Evolutionary conservation across 2,113 vertebrate species (phyloP), one percentile per base, ranked within the genome.

Genomic region (Galemys pyrenaicus): DNA sequence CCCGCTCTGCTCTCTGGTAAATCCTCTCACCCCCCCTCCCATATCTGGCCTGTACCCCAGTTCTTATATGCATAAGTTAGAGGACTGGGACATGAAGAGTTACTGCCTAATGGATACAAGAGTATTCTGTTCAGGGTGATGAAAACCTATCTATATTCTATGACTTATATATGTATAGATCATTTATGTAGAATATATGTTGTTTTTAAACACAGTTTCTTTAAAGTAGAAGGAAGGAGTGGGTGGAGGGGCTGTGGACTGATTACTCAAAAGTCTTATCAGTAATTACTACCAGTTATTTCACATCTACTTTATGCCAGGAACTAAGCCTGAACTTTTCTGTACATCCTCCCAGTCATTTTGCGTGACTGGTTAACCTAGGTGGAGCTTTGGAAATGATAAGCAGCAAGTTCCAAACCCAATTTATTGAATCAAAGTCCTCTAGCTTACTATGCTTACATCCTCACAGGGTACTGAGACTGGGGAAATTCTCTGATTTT

Each of bases 401-500:
- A 28, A 65, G 28, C 44, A 28, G 11, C 78, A 58, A 85, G 22
- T 65, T 41, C 37, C 49, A 87, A 51, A 17, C 35, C 54, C 65
- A 22, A 4, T 17, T 77, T 0, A 0, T 65, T 68, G 82, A 58
- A 30, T 32, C 79, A 71, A 28, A 60, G n/a, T 92, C 54, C 32
- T 81, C 0, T 81, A 41, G 28, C 39, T 89, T 65, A 46, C n/a
- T 77, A 0, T 77, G 64, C 62, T 51, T 60, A 3, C 54, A 26
- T 67, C 78, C 54, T 91, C 26, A 87, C 44, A 84, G 65, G 26
- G 51, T 20, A 5, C 30, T 85, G 62, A 71, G 37, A 92, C 64
- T 89, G 81, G 20, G 87, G 94, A 71, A 87, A 85, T 91, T 81
- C 37, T 95, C 28, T 87, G 46, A 39, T 87, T 87, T 97, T 94